phyloP scores from a whole-genome alignment of 2,888 invertebrate genomes.

The Fissipunctia ypsillon region DNA sequence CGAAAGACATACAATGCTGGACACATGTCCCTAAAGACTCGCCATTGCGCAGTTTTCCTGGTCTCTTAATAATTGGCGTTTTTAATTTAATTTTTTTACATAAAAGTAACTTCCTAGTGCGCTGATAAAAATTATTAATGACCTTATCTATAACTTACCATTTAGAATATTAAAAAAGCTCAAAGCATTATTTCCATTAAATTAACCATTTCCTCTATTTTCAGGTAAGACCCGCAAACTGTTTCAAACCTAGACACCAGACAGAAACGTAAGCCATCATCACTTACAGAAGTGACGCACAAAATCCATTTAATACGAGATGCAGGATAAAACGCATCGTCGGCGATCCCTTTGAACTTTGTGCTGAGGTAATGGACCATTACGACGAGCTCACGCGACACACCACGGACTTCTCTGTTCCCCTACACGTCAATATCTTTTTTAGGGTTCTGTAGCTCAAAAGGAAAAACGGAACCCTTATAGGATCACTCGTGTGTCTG shows the following conservation, averaged over 20 bases:
- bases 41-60: not conserved
- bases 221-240: constrained; percentile 35
- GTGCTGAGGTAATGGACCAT: constrained; percentile 68
- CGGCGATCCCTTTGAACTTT: constrained; percentile 56
- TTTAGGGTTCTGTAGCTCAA: too few species aligned
- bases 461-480: too few species aligned
- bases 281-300: not conserved
- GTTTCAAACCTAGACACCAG: not conserved
- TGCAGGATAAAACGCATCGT: constrained; percentile 46
- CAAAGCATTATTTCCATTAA: not conserved
- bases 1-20: not conserved
- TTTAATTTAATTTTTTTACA: not conserved
- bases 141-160: too few species aligned
- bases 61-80: not conserved
- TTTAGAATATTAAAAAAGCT: not conserved
- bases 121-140: too few species aligned
- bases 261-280: constrained; percentile 19
- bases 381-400: constrained; percentile 52
- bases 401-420: constrained; percentile 17
- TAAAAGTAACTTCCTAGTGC: not conserved
- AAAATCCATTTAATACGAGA: constrained; percentile 46
- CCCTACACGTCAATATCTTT: constrained; percentile 31
- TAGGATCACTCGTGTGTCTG: too few species aligned
- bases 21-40: not conserved
- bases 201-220: constrained; percentile 10